phyloP scores from a whole-genome alignment of 2,888 invertebrate species.

The Neelides folsomi region DNA sequence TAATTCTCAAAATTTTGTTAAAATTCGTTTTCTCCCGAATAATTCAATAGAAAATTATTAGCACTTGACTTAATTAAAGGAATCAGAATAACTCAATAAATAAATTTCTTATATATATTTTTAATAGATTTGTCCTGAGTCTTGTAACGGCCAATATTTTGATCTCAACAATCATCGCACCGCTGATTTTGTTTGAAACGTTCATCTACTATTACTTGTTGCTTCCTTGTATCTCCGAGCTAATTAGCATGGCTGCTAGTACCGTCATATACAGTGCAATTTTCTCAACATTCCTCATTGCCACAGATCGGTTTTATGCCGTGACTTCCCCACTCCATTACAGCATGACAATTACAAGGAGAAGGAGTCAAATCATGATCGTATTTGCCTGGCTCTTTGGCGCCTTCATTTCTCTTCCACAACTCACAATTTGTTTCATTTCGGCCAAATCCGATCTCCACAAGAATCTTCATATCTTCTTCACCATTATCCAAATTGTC shows the following conservation, averaged over 20 bases:
- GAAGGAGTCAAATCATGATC: constrained; percentile 39
- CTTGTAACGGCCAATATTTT: constrained; percentile 42
- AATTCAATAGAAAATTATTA: no score
- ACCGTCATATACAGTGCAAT: constrained; percentile 41
- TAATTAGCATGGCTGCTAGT: constrained; percentile 39
- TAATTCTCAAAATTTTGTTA: no score
- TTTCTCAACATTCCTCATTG: constrained; percentile 42
- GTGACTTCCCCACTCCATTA: constrained; percentile 44
- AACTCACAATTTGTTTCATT: constrained; percentile 27
- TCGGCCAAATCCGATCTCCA: constrained; percentile 35
- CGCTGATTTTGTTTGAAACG: constrained; percentile 38
- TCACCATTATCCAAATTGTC: constrained; percentile 38
- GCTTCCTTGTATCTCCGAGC: constrained; percentile 35
- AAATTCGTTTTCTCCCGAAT: neutral
- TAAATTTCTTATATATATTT: no score
- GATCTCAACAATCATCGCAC: constrained; percentile 40
- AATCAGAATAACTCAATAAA: no score
- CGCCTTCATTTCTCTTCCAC: constrained; percentile 37
- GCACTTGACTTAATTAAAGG: constrained; percentile 3
- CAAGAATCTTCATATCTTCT: constrained; percentile 32
- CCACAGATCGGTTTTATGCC: constrained; percentile 43
- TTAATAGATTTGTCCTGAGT: constrained; percentile 42
- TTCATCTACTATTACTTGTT: constrained; percentile 34
- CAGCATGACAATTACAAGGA: constrained; percentile 41
- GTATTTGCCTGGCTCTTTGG: constrained; percentile 39